Conservation (phyloP, 2,113 vertebrate species). For the Diglossa brunneiventris region DNA sequence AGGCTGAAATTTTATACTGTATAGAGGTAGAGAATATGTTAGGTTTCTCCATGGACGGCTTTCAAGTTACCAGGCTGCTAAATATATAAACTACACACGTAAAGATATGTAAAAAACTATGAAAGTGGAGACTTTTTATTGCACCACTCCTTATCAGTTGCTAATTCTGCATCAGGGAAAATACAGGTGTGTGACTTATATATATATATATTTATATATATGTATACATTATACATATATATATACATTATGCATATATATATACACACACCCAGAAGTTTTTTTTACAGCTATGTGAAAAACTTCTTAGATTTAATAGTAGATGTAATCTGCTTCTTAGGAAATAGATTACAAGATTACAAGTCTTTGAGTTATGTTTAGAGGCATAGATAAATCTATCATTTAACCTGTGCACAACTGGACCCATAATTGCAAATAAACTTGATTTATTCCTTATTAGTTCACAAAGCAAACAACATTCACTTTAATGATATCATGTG, state of each 20-base stretch:
- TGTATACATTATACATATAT: background rate
- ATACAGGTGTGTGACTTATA: accelerated
- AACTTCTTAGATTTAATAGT: background rate
- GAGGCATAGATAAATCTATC: background rate
- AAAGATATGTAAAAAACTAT: background rate
- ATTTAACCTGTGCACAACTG: background rate
- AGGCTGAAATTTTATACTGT: background rate
- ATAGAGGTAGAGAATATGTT: background rate
- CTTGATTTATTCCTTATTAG: background rate
- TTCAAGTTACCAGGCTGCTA: background rate
- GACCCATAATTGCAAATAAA: background rate
- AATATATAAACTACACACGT: background rate
- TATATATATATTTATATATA: no score
- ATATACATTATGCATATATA: background rate
- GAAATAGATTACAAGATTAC: background rate
- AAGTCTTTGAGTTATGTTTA: background rate
- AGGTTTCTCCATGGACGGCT: background rate
- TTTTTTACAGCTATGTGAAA: background rate
- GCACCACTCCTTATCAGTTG: background rate
- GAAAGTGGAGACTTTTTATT: background rate
- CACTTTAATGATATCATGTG: background rate
- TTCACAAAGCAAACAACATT: background rate
- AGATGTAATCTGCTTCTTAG: no score
- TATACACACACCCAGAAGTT: accelerated
- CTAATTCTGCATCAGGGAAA: background rate